A percentile compares a stretch with the other conserved stretches of the same genome.
These are phyloP conservation scores for Thereva nobilitata DNA, from an alignment of 2,888 invertebrate genomes.

Conservation along the genomic window DNA sequence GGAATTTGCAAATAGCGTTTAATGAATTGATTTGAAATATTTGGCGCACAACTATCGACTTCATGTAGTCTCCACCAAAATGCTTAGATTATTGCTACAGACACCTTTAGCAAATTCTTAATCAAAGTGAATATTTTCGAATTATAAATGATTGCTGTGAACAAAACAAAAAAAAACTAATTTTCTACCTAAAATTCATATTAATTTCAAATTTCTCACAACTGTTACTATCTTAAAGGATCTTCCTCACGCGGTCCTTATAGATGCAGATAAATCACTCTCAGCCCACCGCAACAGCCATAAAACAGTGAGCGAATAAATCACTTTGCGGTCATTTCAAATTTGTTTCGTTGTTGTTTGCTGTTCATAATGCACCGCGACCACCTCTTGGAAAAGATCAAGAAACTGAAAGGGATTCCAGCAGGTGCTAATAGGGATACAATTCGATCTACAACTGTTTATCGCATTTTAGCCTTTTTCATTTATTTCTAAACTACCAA, in stretches of 20 bases:
- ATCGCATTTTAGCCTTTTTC: conserved; percentile 21
- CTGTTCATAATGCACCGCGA: conserved; percentile 35
- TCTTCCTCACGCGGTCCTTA: conserved; percentile 19
- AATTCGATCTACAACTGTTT: conserved; percentile 33
- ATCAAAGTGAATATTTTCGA: too few species aligned
- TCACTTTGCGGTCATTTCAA: conserved; percentile 40
- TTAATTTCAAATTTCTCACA: neutral
- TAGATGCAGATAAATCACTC: conserved; percentile 27
- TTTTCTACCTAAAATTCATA: conserved; percentile 1
- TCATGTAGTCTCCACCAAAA: too few species aligned
- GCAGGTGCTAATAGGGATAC: conserved; percentile 37
- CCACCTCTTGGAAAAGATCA: conserved; percentile 37
- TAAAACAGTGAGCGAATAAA: conserved; percentile 36
- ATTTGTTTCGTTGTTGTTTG: conserved; percentile 39
- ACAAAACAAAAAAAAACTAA: too few species aligned
- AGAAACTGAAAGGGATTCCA: conserved; percentile 36
- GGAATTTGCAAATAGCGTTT: too few species aligned
- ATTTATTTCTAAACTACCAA: neutral
- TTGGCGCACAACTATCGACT: too few species aligned
- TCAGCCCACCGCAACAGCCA: conserved; percentile 24
- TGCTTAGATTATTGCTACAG: too few species aligned
- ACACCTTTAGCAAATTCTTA: too few species aligned
- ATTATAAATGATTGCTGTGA: too few species aligned
- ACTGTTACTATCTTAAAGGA: conserved; percentile 14
- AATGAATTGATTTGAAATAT: too few species aligned